Evolutionary conservation across 1,140 invertebrate genomes (phyloP), one percentile per base, ranked within the genome.

Genomic region (Meloidogyne exigua): DNA sequence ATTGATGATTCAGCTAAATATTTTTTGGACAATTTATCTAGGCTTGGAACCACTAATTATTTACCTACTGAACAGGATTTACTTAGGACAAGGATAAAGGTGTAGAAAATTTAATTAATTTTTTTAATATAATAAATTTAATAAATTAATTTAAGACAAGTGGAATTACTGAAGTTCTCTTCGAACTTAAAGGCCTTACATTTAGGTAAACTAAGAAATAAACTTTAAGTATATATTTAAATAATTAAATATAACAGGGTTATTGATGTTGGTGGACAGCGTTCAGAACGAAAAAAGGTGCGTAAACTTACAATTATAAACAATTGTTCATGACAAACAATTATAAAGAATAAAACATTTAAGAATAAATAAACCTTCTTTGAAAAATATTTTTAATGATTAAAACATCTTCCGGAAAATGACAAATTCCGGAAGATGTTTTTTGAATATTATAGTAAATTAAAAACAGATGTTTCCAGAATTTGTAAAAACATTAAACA

Each of bases 1-100:
- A 93, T 87, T 65, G 85, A 87, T 74, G 93, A 93, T 84, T 92
- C 92, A 82, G 92, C 93, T 13, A 91, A 92, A 91, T 93, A 93
- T 79, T 87, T 87, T 72, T 74, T 87, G 42, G 86, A 87, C 77
- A 88, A 87, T 77, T 67, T 87, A 23, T 76, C 81, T 1, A 78
- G 85, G 57, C 68, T 87, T 9, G 86, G 85, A 18, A 68, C 78
- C 15, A 42, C 72, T 15, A 80, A 86, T 62, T 87, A 87, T 72
- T 75, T 85, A 11, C 85, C 85, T 25, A 87, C 81, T 64, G 85
- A 87, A 75, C 85, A 87, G 69, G 85, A 87, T 77, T 71, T 87
- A 10, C 77, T 87, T 23, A 42, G 85, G 57, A 87, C 85, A n/a
- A 67, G 84, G 42, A 87, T 86, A 23, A 86, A 73, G 57, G 72